phyloP scores from a whole-genome alignment of 2,888 invertebrate species.

The Euplexia lucipara region DNA sequence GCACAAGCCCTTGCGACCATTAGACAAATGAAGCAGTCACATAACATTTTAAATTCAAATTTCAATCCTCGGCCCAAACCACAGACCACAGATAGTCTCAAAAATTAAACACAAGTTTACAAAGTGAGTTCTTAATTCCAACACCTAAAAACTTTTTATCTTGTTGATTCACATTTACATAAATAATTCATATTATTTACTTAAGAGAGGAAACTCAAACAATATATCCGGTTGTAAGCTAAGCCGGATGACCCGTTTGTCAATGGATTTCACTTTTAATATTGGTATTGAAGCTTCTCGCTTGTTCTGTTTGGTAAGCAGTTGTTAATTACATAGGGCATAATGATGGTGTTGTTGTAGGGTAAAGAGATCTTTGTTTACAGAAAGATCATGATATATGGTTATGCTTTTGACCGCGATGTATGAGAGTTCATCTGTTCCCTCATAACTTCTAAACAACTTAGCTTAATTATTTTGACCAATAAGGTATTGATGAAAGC shows the following conservation, averaged over 20 bases:
- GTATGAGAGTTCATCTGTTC: no score
- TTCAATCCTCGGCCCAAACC: not conserved
- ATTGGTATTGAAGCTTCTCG: constrained; percentile 46
- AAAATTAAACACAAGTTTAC: constrained; percentile 7
- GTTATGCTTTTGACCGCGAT: no score
- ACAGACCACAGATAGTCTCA: constrained; percentile 15
- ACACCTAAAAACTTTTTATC: constrained; percentile 23
- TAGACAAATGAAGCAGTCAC: no score
- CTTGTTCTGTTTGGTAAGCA: constrained; percentile 32
- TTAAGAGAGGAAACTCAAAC: constrained; percentile 51
- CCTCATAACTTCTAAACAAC: no score
- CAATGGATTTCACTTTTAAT: constrained; percentile 57
- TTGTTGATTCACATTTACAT: constrained; percentile 42
- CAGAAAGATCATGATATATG: no score
- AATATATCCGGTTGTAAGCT: constrained; percentile 56
- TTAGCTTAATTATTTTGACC: no score
- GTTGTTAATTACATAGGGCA: constrained; percentile 14
- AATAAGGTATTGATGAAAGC: no score
- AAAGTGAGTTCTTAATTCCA: not conserved
- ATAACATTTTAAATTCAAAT: no score
- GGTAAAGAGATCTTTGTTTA: not conserved
- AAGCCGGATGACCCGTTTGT: constrained; percentile 49
- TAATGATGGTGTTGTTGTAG: not conserved
- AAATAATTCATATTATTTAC: constrained; percentile 58
- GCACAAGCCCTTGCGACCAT: no score